Conservation (phyloP, 2,113 vertebrate species). For the Clarias macrocephalus region DNA sequence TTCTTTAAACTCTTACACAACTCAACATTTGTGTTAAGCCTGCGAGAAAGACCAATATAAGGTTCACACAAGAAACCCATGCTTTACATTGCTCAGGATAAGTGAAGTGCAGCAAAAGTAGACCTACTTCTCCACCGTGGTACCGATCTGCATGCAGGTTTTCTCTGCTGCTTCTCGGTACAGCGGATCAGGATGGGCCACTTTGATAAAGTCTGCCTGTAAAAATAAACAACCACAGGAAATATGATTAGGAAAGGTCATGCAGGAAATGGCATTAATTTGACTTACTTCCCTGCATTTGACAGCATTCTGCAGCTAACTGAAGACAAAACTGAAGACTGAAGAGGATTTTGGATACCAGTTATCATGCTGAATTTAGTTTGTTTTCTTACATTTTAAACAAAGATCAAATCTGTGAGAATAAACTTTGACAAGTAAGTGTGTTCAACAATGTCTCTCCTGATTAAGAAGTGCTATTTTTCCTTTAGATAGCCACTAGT, state of each 20-base stretch:
- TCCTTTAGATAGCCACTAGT: no score
- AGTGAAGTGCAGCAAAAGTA: not conserved
- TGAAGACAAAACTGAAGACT: no score
- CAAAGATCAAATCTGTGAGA: not conserved
- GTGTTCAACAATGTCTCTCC: not conserved
- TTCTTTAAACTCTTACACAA: slow-evolving; percentile 85
- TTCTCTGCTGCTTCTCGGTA: slow-evolving; percentile 92
- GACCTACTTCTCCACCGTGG: slow-evolving; percentile 88
- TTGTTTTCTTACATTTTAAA: not conserved
- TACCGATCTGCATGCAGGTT: slow-evolving; percentile 88
- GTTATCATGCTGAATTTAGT: not conserved
- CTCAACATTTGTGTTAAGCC: slow-evolving; percentile 94
- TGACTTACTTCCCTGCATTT: not conserved
- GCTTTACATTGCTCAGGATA: not conserved
- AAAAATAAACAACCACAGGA: not conserved
- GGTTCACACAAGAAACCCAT: not conserved
- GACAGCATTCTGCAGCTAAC: not conserved
- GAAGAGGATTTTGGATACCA: not conserved
- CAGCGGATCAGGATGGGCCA: slow-evolving; percentile 86
- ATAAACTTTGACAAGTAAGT: not conserved
- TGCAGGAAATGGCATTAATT: not conserved
- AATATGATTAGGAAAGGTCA: not conserved
- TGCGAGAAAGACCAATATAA: slow-evolving; percentile 63
- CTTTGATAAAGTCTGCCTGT: slow-evolving; percentile 96
- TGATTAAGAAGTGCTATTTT: no score